Evolutionary conservation across 2,113 vertebrate genomes (phyloP), one percentile per base, ranked within the genome.

Genomic region (Hypocryptadius cinnamomeus): DNA sequence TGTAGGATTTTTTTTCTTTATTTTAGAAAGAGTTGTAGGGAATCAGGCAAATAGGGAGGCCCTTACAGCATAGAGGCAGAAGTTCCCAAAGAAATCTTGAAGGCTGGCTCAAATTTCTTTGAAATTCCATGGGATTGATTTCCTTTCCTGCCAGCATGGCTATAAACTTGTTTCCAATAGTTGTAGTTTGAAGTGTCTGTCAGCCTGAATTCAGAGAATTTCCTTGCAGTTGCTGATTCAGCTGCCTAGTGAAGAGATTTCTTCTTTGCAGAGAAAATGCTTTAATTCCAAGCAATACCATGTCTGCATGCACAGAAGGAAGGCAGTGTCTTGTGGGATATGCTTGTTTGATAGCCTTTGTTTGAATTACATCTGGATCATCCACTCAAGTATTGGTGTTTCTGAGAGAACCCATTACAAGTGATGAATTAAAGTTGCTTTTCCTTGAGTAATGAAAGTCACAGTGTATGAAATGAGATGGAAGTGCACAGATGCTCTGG

Each of bases 231-330:
- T 92, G 84, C 73, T 84, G 42, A 31, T 94, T 89, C 77, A 93
- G 0, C 80, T 94, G 84, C 73, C 79, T 87, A 89, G 92, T 90
- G 89, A 94, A 95, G 94, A 80, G 66, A 6, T 93, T 93, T 94
- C 71, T 94, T 95, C 89, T 94, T 90, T 94, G 80, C 86, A 93
- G 93, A 90, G 64, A 59, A 90, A 78, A 71, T 84, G 76, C 77
- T 89, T 95, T 90, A 88, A 79, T 77, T 94, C 60, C 72, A 88
- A 93, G 94, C 80, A 86, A 66, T 89, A 15, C 44, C 69, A 30
- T 89, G 90, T 92, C 66, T 79, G 71, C 76, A 93, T 79, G 54
- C 68, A 64, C 37, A 90, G 81, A 90, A 87, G 68, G 79, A 94
- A 90, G 76, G 82, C 83, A 77, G 0, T 94, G 59, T 85, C 76